Percentiles rank a stretch among this genome's conserved stretches.
phyloP scores from a whole-genome alignment of 2,888 invertebrate genomes.

The Euzetes globulus region DNA sequence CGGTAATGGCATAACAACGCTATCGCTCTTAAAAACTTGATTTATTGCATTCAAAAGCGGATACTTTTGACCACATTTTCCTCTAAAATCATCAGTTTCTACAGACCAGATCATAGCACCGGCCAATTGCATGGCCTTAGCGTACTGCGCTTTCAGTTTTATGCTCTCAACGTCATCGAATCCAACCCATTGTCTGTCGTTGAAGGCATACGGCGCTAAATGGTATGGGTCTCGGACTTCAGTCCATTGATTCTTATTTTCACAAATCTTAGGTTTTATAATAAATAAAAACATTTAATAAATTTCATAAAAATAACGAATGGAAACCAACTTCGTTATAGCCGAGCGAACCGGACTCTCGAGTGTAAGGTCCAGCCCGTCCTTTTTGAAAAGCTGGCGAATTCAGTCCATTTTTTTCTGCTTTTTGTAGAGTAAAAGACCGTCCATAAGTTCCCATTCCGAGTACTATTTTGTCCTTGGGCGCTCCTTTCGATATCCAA shows the following conservation, averaged over 20 bases:
- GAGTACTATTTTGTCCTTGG: constrained; percentile 39
- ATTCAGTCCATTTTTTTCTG: constrained; percentile 37
- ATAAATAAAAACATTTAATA: neutral
- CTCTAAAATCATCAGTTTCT: constrained; percentile 30
- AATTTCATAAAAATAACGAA: neutral
- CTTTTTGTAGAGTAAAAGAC: constrained; percentile 39
- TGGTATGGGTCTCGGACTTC: constrained; percentile 20
- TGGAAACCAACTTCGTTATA: constrained; percentile 39
- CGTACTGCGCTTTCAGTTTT: neutral
- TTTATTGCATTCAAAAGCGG: constrained; percentile 13
- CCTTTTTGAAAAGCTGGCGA: constrained; percentile 40
- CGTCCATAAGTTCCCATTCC: constrained; percentile 41
- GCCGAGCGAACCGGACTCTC: constrained; percentile 40
- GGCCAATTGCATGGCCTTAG: constrained; percentile 19
- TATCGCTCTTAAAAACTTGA: constrained; percentile 12
- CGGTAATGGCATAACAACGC: neutral
- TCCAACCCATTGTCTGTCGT: constrained; percentile 14
- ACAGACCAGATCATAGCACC: constrained; percentile 30
- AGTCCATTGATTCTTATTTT: neutral
- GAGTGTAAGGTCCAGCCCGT: constrained; percentile 39
- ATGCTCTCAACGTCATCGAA: constrained; percentile 16
- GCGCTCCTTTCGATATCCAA: constrained; percentile 39
- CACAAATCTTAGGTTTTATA: neutral
- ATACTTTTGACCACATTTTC: neutral
- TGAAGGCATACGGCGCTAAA: constrained; percentile 28